Conservation (phyloP, 2,888 invertebrate genomes). For the Gymnosoma rotundatum region DNA sequence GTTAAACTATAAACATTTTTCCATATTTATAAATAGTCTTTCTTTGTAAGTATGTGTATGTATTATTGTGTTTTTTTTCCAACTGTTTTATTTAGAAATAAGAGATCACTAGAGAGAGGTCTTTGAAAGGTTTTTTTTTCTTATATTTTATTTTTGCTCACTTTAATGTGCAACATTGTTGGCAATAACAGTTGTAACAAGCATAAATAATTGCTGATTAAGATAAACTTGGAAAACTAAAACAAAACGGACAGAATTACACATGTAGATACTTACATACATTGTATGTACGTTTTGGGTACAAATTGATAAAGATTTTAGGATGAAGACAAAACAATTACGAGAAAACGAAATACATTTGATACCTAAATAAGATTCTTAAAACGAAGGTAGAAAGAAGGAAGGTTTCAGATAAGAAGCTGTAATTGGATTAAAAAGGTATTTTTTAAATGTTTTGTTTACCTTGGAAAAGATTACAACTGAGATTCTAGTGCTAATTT, state of each 20-base stretch:
- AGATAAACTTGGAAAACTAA: slow-evolving; percentile 17
- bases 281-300: neutral
- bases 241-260: slow-evolving; percentile 8
- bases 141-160: slow-evolving; percentile 1
- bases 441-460: too few relatives aligned
- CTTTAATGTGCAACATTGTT: slow-evolving; percentile 59
- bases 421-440: too few relatives aligned
- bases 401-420: neutral
- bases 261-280: too few relatives aligned
- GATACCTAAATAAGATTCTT: neutral
- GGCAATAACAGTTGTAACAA: slow-evolving; percentile 52
- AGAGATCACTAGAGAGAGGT: slow-evolving; percentile 53
- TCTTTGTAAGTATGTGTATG: too few relatives aligned
- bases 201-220: slow-evolving; percentile 51
- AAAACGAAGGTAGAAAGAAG: neutral
- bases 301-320: slow-evolving; percentile 12
- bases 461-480: too few relatives aligned
- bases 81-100: neutral
- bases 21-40: slow-evolving; percentile 4
- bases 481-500: too few relatives aligned
- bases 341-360: neutral
- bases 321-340: neutral
- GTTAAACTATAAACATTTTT: too few relatives aligned
- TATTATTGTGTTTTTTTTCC: neutral
- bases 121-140: slow-evolving; percentile 7